phyloP scores from a whole-genome alignment of 2,797 vertebrate species.

The Sarcoramphus papa region DNA sequence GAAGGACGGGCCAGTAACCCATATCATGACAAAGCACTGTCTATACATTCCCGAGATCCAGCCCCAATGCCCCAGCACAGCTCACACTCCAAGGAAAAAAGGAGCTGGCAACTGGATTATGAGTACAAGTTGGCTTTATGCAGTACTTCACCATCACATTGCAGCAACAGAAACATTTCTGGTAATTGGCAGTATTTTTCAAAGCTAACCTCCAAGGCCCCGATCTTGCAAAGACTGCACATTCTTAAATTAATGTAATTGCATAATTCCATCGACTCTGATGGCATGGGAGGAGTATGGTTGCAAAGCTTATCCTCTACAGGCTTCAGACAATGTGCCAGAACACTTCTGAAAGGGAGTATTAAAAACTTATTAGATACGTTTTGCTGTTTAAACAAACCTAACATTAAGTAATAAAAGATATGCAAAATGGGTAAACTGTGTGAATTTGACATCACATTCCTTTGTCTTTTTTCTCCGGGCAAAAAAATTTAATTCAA shows the following conservation, averaged over 20 bases:
- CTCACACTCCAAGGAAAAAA: background rate
- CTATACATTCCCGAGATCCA: background rate
- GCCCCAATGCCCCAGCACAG: background rate
- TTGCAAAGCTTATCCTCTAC: background rate
- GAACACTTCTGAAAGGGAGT: background rate
- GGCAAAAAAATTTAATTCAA: background rate
- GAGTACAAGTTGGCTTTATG: background rate
- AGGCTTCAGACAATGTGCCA: background rate
- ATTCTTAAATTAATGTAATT: background rate
- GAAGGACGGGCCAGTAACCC: background rate
- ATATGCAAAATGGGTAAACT: background rate
- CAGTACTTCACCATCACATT: background rate
- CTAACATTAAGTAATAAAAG: background rate
- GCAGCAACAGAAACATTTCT: background rate
- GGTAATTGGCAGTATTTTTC: background rate
- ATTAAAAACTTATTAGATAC: background rate
- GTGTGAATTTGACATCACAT: background rate
- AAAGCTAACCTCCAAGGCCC: background rate
- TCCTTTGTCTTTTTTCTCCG: background rate
- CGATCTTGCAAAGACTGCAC: background rate
- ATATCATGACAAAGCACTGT: background rate
- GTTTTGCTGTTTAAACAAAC: background rate
- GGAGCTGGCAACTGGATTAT: background rate
- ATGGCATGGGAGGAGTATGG: background rate
- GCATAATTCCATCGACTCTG: background rate